Percentiles rank a stretch among this genome's conserved stretches.
Conservation (phyloP, 2,888 invertebrate genomes). For the Perithous albicinctus region DNA sequence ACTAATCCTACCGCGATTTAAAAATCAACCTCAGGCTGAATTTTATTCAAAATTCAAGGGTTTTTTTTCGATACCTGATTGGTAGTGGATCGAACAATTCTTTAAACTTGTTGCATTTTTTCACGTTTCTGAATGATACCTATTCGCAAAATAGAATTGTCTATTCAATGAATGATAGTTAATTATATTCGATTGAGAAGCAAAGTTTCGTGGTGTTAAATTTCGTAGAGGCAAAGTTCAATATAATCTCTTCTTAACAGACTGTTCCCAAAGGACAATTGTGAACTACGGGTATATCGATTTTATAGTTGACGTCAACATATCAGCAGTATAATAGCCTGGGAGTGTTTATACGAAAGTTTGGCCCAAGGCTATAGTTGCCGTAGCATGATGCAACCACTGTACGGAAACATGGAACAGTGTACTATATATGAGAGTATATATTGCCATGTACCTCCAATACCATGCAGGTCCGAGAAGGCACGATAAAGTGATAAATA, state of each 20-base stretch:
- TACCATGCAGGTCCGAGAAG: constrained; percentile 1
- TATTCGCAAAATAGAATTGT: too few species aligned
- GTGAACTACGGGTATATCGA: background rate
- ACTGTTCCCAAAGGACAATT: constrained; percentile 24
- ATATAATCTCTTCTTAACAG: constrained; percentile 28
- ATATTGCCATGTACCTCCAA: background rate
- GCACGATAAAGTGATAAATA: constrained; percentile 19
- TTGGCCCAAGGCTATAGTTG: constrained; percentile 8
- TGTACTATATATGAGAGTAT: background rate
- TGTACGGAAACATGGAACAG: background rate
- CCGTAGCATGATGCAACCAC: background rate
- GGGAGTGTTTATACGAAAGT: constrained; percentile 11
- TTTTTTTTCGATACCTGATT: too few species aligned
- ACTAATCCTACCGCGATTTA: too few species aligned
- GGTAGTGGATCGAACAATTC: too few species aligned
- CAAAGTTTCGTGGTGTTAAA: background rate
- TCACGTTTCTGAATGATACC: too few species aligned
- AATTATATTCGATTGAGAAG: background rate
- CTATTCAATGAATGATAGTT: background rate
- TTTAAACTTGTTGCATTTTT: too few species aligned
- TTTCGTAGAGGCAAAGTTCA: constrained; percentile 11
- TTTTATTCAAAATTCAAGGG: too few species aligned
- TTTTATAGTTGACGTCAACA: background rate
- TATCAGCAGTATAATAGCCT: constrained; percentile 1
- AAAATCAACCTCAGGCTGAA: too few species aligned